Base-by-base conservation (phyloP, 2,888 invertebrate species). In the Petrophora chlorosata region DNA sequence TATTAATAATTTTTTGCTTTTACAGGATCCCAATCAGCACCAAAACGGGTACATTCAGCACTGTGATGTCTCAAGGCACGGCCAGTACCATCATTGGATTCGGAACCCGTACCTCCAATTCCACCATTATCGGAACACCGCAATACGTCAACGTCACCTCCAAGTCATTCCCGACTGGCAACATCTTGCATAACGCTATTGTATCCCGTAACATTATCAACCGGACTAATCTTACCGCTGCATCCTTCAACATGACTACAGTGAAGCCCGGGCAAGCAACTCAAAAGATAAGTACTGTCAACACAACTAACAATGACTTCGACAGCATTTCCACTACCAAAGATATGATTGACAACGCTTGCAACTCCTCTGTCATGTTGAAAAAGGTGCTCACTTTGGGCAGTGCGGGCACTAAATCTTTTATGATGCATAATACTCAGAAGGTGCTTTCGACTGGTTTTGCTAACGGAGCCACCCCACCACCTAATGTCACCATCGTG, bases 401-500 rank as follows among this genome's bases (percentile, higher is more conserved):
- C 34, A 90, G 90, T 35, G 73, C 89, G 0, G 90, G 88, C 0
- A 80, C 85, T 2, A 91, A 91, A 50, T 90, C 91, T 0, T 91
- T 89, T 48, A 83, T 91, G 82, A 90, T 91, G 90, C 90, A 89
- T 46, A 90, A 89, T 49, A 89, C 89, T 1, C 90, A 91, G 57
- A 91, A 90, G 56, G 85, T 90, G 9, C 57, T 89, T 17, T 86
- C 89, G 0, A 87, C 88, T 13, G 90, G 90, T 2, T 91, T 85
- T 30, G 89, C 88, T 8, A 88, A 80, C 25, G 89, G 90, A 1
- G 79, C 77, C 0, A 81, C 85, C 0, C 86, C 88, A 0, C 89
- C 90, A 0, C 89, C 89, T 0, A 90, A 89, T 40, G 89, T 89
- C 0, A 90, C 89, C 12, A 88, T 90, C n/a, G 89, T 90, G 1